Evolutionary conservation across 1,140 invertebrate genomes (phyloP).

Genomic region (Luehdorfia chinensis): DNA sequence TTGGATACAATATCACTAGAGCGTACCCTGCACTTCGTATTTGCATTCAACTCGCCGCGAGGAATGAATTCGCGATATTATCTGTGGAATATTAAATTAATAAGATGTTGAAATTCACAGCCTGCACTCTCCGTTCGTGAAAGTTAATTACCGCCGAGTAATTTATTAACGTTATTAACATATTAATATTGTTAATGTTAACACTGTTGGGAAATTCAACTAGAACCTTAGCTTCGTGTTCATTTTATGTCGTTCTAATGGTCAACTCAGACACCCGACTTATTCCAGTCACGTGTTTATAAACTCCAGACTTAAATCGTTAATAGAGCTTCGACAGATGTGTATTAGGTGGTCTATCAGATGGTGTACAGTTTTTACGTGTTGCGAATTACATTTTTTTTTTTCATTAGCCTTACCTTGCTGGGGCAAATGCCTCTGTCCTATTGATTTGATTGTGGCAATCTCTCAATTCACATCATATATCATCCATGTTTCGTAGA

Average conservation of each 20-base stretch:
- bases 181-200: conserved; percentile 19
- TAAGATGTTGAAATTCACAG: conserved; percentile 30
- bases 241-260: conserved; percentile 2
- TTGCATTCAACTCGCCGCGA: conserved; percentile 5
- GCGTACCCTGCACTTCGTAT: not conserved
- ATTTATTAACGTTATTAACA: conserved; percentile 24
- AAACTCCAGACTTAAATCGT: too few species aligned
- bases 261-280: conserved; percentile 3
- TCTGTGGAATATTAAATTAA: conserved; percentile 30
- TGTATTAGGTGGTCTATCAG: too few species aligned
- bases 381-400: too few species aligned
- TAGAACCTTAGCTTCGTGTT: not conserved
- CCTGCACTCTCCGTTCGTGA: not conserved
- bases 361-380: too few species aligned
- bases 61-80: conserved; percentile 7
- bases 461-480: too few species aligned
- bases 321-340: too few species aligned
- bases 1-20: conserved; percentile 3
- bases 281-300: conserved; percentile 11
- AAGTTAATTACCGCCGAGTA: conserved; percentile 18
- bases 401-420: too few species aligned
- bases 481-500: too few species aligned
- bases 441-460: too few species aligned
- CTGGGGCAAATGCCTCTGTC: too few species aligned
- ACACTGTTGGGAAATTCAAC: conserved; percentile 15